A percentile compares a stretch with the other conserved stretches of the same genome.
These are phyloP conservation scores for Venustaconcha ellipsiformis DNA, from an alignment of 1,140 invertebrate species.

Conservation along the genomic window DNA sequence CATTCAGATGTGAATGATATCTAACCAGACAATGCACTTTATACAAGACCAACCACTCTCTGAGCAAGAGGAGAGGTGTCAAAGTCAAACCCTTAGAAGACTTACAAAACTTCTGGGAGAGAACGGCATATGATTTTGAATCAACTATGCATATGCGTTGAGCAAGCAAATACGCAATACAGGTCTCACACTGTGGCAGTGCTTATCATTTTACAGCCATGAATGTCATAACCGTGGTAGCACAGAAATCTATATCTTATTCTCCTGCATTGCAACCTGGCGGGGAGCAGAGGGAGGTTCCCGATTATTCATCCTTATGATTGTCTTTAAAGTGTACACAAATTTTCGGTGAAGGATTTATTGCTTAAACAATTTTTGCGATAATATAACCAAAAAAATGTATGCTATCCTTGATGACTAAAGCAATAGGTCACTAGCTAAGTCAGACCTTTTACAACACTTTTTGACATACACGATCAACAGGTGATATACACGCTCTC, in stretches of 20 bases:
- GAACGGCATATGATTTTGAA: conserved; percentile 29
- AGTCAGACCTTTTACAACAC: conserved; percentile 16
- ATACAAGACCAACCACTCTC: not conserved
- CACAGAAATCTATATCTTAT: not conserved
- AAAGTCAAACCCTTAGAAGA: not conserved
- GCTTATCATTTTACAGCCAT: conserved; percentile 14
- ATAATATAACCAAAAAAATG: conserved; percentile 9
- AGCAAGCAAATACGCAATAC: conserved; percentile 13
- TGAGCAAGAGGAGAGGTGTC: conserved; percentile 14
- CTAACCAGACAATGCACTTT: not conserved
- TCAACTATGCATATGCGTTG: conserved; percentile 16
- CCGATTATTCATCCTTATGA: not conserved
- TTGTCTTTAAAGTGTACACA: conserved; percentile 10
- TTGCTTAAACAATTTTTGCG: conserved; percentile 25
- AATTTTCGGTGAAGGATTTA: conserved; percentile 6
- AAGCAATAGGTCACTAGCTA: conserved; percentile 32
- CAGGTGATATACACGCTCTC: conserved; percentile 4
- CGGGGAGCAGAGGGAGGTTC: conserved; percentile 10
- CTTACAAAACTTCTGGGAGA: conserved; percentile 17
- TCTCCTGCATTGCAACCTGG: not conserved
- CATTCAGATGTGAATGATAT: no score
- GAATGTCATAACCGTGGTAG: conserved; percentile 3
- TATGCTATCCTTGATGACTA: conserved; percentile 44
- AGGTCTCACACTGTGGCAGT: conserved; percentile 20
- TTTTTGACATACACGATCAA: conserved; percentile 11